Evolutionary conservation across 1,140 invertebrate genomes (phyloP), one percentile per base, ranked within the genome.

Genomic region (Polyergus mexicanus): DNA sequence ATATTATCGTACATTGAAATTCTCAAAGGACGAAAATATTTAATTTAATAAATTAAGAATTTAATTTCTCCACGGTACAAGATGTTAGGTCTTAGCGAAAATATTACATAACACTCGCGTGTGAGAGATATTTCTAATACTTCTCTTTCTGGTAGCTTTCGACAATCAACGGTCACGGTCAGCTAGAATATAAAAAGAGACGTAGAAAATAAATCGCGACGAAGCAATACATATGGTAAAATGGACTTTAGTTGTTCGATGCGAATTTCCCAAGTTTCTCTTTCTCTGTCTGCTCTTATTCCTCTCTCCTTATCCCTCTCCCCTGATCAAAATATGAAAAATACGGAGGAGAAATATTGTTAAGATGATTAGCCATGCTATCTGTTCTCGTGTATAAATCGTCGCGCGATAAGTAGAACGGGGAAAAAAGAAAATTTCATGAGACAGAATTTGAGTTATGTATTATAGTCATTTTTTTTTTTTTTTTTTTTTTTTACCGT

Each of bases 241-340:
- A 28, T 35, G 69, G n/a, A 25, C 47, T 6, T 11, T 68, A 25
- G 16, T 80, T 80, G 11, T 28, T 41, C 38, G 44, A 63, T 3
- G 19, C 56, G n/a, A 44, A 3, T 44, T 62, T 6, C 22, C 13
- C 22, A 25, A 41, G 32, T 19, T 71, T 22, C 35, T 65, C 28
- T 19, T 5, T 3, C 13, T 19, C 10, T 32, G 2, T 32, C 32
- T 25, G n/a, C 32, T 13, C 47, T 51, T 16, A 51, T 19, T 51
- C 5, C 5, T 6, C 47, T 51, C 4, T 19, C 4, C 47, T 51
- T 47, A 13, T 8, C 3, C 3, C 3, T 13, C 0, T 16, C 16
- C 4, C 13, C 32, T 25, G 44, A 78, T 56, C 63, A n/a, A 35
- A 80, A 68, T 68, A 28, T 51, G 25, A 47, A 25, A 83, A 60